phyloP scores from a whole-genome alignment of 2,888 invertebrate species.

The Formica aserva region DNA sequence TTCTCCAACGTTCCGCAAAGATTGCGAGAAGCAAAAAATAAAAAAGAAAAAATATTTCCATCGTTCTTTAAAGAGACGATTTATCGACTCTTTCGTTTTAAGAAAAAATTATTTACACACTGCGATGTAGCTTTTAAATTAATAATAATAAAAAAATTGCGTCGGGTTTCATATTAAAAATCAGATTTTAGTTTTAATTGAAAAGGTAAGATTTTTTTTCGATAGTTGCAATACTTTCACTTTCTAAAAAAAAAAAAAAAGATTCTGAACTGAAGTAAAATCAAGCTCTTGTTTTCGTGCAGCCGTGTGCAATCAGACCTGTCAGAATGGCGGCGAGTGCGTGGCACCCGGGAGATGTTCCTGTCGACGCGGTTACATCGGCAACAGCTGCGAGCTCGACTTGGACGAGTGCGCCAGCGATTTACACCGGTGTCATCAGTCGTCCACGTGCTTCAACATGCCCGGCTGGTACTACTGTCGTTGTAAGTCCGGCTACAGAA shows the following conservation, averaged over 20 bases:
- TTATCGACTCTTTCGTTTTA: conserved; percentile 6
- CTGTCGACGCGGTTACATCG: conserved; percentile 93
- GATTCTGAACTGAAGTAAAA: neutral
- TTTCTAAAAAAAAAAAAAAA: neutral
- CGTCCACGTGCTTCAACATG: conserved; percentile 94
- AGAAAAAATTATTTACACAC: neutral
- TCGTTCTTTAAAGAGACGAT: neutral
- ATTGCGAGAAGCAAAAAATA: neutral
- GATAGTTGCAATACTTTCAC: neutral
- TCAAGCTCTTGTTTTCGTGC: conserved; percentile 52
- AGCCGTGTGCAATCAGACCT: conserved; percentile 93
- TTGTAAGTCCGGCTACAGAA: conserved; percentile 92
- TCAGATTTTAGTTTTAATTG: neutral
- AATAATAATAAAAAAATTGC: neutral
- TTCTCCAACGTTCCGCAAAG: neutral
- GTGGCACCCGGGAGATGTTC: conserved; percentile 91
- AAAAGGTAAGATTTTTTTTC: neutral
- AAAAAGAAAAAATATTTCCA: neutral
- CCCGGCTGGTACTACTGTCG: conserved; percentile 96
- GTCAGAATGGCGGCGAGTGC: conserved; percentile 94
- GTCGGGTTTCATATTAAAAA: neutral
- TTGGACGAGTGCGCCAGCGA: conserved; percentile 93
- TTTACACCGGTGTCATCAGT: conserved; percentile 90
- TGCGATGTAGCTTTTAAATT: neutral
- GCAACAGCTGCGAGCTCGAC: conserved; percentile 94